A percentile compares a stretch with the other conserved stretches of the same genome.
Conservation (phyloP, 2,113 vertebrate genomes). For the Myotis davidii region DNA sequence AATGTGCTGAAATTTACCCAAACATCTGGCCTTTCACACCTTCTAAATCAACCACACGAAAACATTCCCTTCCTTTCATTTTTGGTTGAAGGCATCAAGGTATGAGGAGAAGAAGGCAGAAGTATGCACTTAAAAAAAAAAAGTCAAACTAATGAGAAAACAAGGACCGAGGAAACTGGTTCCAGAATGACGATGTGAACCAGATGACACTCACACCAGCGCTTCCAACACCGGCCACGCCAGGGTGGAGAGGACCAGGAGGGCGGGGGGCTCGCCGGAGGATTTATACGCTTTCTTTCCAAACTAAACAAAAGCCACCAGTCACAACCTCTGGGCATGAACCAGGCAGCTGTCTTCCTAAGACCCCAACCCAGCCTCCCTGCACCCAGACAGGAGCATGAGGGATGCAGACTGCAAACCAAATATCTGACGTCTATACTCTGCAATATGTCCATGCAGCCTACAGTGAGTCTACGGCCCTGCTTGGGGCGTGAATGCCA, state of each 20-base stretch:
- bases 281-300: neutral
- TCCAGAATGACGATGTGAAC: neutral
- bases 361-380: rapidly evolving
- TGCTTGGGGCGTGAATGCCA: neutral
- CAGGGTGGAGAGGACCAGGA: rapidly evolving
- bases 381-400: neutral
- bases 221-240: neutral
- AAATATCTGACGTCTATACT: too few species aligned
- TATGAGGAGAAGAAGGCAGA: neutral
- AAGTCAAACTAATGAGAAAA: slow-evolving; percentile 32
- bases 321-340: neutral
- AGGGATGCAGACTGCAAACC: neutral
- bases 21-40: slow-evolving; percentile 37
- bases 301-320: neutral
- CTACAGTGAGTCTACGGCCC: rapidly evolving
- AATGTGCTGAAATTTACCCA: neutral
- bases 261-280: neutral
- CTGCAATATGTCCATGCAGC: neutral
- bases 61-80: neutral
- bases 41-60: slow-evolving; percentile 30
- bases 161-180: neutral
- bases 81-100: neutral
- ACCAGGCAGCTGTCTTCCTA: neutral
- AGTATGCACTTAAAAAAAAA: neutral
- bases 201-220: neutral